Evolutionary conservation across 1,140 invertebrate genomes (phyloP).

Genomic region (Agrypnia vestita): DNA sequence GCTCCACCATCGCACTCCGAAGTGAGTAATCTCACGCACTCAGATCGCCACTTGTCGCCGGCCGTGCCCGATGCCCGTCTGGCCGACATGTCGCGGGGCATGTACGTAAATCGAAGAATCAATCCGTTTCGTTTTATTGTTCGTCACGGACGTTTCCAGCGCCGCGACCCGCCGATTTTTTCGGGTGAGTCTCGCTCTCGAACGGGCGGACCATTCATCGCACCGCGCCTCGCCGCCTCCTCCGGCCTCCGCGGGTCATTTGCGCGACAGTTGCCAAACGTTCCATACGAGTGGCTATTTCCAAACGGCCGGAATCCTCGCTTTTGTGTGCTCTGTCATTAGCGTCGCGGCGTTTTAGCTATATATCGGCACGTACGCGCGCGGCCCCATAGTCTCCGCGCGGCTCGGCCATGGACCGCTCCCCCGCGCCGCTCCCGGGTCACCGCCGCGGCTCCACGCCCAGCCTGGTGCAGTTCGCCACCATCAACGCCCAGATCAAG

Average conservation of each 20-base stretch:
- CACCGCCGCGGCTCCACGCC: constrained; percentile 56
- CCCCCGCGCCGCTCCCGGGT: constrained; percentile 36
- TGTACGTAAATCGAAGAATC: constrained; percentile 24
- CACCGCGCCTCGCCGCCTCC: constrained; percentile 17
- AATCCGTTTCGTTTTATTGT: constrained; percentile 51
- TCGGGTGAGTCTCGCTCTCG: constrained; percentile 43
- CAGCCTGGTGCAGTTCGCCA: constrained; percentile 58
- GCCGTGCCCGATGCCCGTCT: constrained; percentile 41
- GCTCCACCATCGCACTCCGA: background rate
- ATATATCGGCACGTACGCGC: constrained; percentile 11
- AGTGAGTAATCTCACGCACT: constrained; percentile 29
- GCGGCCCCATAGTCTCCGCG: constrained; percentile 20
- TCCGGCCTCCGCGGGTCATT: constrained; percentile 37
- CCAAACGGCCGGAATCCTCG: constrained; percentile 25
- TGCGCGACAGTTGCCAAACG: constrained; percentile 45
- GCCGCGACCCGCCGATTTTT: constrained; percentile 42
- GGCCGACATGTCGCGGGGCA: constrained; percentile 28
- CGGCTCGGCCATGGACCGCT: constrained; percentile 42
- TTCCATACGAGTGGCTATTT: constrained; percentile 44
- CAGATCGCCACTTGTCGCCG: constrained; percentile 2
- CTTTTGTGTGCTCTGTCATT: constrained; percentile 33
- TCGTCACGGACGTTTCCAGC: constrained; percentile 50
- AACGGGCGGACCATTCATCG: constrained; percentile 43
- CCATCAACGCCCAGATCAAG: constrained; percentile 58
- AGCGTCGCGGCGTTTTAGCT: constrained; percentile 20